phyloP scores from a whole-genome alignment of 2,888 invertebrate species.

The Anodontia alba region DNA sequence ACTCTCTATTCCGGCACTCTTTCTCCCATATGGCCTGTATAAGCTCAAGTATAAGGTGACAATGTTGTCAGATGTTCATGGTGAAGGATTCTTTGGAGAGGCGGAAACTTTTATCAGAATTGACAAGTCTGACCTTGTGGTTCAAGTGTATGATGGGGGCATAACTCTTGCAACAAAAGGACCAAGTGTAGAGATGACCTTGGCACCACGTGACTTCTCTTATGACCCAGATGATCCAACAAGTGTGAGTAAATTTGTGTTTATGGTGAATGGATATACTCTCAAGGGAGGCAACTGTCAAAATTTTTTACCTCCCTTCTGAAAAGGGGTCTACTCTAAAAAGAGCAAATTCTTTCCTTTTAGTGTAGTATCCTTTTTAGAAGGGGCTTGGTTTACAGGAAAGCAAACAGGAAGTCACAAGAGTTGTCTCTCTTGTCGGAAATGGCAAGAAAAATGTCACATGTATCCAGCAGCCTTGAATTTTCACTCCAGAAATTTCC shows the following conservation, averaged over 20 bases:
- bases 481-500: no score
- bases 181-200: constrained; percentile 68
- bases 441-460: no score
- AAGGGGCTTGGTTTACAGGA: no score
- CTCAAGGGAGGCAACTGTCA: no score
- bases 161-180: constrained; percentile 43
- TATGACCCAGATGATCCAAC: constrained; percentile 83
- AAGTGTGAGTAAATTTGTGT: constrained; percentile 38
- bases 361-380: no score
- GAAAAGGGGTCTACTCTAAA: no score
- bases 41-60: constrained; percentile 74
- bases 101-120: constrained; percentile 75
- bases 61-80: constrained; percentile 26
- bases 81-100: constrained; percentile 49
- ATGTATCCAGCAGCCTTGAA: no score
- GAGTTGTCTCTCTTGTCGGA: no score
- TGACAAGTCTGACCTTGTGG: constrained; percentile 79
- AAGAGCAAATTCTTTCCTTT: no score
- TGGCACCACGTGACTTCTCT: constrained; percentile 80
- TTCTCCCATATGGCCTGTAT: constrained; percentile 82
- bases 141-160: constrained; percentile 78
- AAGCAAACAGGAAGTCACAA: no score
- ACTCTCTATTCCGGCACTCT: constrained; percentile 73
- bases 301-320: no score
- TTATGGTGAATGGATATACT: no score